Base-by-base conservation (phyloP, 1,140 invertebrate genomes). In the Lepidurus couesii region DNA sequence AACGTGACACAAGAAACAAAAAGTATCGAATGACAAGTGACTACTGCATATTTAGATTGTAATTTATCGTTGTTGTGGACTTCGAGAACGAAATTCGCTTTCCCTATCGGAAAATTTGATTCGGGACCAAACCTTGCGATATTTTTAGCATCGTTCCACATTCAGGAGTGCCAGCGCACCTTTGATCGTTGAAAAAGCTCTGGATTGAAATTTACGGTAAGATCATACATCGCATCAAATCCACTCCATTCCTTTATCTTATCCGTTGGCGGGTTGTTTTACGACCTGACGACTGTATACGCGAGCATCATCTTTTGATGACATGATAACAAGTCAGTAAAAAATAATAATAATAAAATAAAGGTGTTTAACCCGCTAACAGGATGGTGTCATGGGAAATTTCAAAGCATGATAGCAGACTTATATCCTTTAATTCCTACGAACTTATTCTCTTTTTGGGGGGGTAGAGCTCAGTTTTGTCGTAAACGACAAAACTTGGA, bases 221-320 rank as follows among this genome's bases (percentile, higher is more conserved):
- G 53, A 65, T 65, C 53, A 65, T 65, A 21, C 53, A 65, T 65
- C 7, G 53, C 53, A 21, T 65, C 21, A 13, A 65, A n/a, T 65
- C n/a, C 16, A 65, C 53, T 65, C 13, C 16, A 65, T 21, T 65
- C 53, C 21, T 65, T 65, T 65, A 65, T 65, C 53, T 65, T 65
- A 65, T 65, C 53, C 53, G 53, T 65, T 65, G 53, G 53, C 53
- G 53, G 53, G 53, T 65, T 65, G 53, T 65, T 65, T 65, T 65
- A 65, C 53, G 53, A 65, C 53, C 7, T 65, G 16, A 65, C 53
- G 53, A 65, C 53, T 65, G 53, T 16, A 21, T 65, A 65, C n/a
- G n/a, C n/a, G 53, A 65, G 53, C 53, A 65, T 65, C 53, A 65
- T 65, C 53, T 16, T 65, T 65, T 65, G 53, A 65, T 16, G 53